phyloP scores from a whole-genome alignment of 2,797 vertebrate species.

The Acrossocheilus fasciatus region DNA sequence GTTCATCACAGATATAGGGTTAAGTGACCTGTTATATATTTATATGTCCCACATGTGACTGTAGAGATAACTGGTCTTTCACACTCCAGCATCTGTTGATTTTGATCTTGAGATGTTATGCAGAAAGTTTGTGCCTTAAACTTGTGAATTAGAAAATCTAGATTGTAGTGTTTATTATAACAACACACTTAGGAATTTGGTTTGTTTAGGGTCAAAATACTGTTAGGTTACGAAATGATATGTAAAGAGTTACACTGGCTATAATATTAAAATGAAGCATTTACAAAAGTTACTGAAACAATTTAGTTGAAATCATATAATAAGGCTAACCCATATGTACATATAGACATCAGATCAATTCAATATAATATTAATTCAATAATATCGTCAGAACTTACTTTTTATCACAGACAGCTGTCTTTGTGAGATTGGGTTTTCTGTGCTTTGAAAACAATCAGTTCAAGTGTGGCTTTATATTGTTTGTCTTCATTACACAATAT shows the following conservation, averaged over 20 bases:
- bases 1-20: not conserved
- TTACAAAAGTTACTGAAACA: not conserved
- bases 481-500: not conserved
- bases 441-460: too few species aligned
- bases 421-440: not conserved
- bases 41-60: not conserved
- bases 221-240: not conserved
- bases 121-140: conserved; percentile 29
- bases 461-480: not conserved
- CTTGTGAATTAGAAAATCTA: not conserved
- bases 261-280: not conserved
- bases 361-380: not conserved
- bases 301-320: not conserved
- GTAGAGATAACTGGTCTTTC: conserved; percentile 12
- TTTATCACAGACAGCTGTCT: not conserved
- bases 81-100: conserved; percentile 8
- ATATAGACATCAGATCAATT: not conserved
- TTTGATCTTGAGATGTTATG: not conserved
- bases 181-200: not conserved
- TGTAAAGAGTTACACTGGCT: not conserved
- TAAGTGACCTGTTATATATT: not conserved
- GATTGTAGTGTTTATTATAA: conserved; percentile 6
- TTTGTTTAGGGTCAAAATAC: conserved; percentile 4
- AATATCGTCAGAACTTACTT: not conserved
- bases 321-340: not conserved